Evolutionary conservation across 92 coral and sea anemone species (phyloP).

Genomic region (Hydrozoanthus gracilis): DNA sequence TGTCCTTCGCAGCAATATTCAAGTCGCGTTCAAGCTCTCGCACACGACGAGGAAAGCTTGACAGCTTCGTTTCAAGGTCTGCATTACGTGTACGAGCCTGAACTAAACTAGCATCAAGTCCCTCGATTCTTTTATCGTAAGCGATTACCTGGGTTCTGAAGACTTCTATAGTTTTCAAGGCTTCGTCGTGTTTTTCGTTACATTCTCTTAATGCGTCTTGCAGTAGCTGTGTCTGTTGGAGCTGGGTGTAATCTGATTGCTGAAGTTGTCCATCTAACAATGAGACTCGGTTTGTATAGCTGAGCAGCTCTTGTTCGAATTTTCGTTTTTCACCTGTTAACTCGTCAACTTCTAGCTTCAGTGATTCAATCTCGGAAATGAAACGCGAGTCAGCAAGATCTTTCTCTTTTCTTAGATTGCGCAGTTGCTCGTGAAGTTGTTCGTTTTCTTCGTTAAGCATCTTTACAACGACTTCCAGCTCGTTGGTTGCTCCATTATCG

Average conservation of each 20-base stretch:
- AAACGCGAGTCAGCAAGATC: conserved; percentile 51
- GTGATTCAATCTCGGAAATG: conserved; percentile 71
- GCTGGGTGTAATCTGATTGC: conserved; percentile 28
- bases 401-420: conserved; percentile 50
- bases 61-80: conserved; percentile 77
- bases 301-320: conserved; percentile 57
- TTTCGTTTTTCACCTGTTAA: conserved; percentile 65
- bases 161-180: conserved; percentile 18
- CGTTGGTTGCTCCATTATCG: neutral
- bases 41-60: conserved; percentile 53
- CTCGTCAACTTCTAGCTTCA: conserved; percentile 69
- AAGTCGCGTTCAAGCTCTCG: conserved; percentile 62
- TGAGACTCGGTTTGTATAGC: neutral
- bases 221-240: conserved; percentile 33
- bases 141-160: conserved; percentile 28
- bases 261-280: conserved; percentile 18
- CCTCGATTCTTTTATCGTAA: conserved; percentile 37
- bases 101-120: conserved; percentile 42
- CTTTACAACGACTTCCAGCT: neutral
- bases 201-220: conserved; percentile 39
- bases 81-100: conserved; percentile 65
- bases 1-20: conserved; percentile 57
- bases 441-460: conserved; percentile 22
- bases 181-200: conserved; percentile 33
- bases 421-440: conserved; percentile 17